Evolutionary conservation across 2,113 vertebrate genomes (phyloP), one percentile per base, ranked within the genome.

Genomic region (Heliornis fulica): DNA sequence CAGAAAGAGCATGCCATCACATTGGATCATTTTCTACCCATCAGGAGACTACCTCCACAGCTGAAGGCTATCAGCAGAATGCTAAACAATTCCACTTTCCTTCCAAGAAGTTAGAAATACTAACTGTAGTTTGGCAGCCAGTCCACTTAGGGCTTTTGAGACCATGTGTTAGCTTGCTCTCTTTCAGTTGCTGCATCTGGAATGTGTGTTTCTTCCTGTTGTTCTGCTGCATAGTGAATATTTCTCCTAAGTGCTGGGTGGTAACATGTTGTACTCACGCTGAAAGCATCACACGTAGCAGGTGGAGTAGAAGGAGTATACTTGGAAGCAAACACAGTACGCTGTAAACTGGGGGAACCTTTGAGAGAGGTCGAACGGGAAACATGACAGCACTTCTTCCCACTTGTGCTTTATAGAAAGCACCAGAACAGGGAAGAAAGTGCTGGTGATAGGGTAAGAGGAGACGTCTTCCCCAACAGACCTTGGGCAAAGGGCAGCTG

Each of bases 161-260:
- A 89, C 51, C 69, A 29, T 1, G 31, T 36, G 40, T 69, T 77
- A 32, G 68, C 59, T 94, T 9, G 11, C 59, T 89, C 66, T 41
- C 36, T 23, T 50, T 69, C 53, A 74, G 91, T 31, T 83, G 71
- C 83, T 80, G 83, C 89, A 74, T 36, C 79, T 86, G 71, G 53
- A 95, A 79, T 0, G 1, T 40, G 84, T 31, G 50, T 29, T 81
- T 26, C 56, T 81, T 66, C 59, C 34, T 59, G 68, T 5, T 81
- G 48, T 64, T 77, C 59, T 74, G 46, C 12, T 50, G 45, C 34
- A 26, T 2, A 38, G 80, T 46, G 76, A 50, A 4, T 41, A 63
- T 5, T 41, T 50, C 45, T 83, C 80, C 80, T 11, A n/a, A 69
- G 59, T 5, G 43, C 1, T 22, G 45, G 50, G 50, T 18, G 69